A percentile compares a stretch with the other conserved stretches of the same genome.
phyloP scores from a whole-genome alignment of 2,113 vertebrate genomes.

The Podocnemis expansa region DNA sequence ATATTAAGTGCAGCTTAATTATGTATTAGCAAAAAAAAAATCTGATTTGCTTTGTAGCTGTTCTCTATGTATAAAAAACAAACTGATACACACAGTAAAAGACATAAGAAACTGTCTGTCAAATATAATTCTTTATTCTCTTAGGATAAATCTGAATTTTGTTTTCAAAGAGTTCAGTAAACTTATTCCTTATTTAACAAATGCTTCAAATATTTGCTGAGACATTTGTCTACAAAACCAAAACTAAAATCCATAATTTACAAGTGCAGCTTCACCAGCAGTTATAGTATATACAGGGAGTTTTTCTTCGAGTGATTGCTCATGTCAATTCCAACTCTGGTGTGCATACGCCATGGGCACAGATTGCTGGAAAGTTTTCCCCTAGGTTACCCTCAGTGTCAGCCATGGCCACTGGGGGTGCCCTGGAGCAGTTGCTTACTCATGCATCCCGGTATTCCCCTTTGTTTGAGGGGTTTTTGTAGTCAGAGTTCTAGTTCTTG shows the following conservation, averaged over 20 bases:
- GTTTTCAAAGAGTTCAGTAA: conserved; percentile 34
- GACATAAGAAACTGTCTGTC: conserved; percentile 59
- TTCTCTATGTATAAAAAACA: conserved; percentile 62
- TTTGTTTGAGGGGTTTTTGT: too few species aligned
- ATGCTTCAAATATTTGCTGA: conserved; percentile 21
- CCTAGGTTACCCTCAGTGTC: too few species aligned
- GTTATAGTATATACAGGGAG: background rate
- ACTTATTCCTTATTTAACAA: conserved; percentile 29
- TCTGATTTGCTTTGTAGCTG: conserved; percentile 56
- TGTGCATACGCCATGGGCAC: too few species aligned
- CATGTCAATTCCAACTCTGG: too few species aligned
- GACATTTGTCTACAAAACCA: background rate
- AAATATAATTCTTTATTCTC: conserved; percentile 62
- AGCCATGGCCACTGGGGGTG: too few species aligned
- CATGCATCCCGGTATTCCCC: too few species aligned
- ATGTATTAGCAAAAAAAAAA: conserved; percentile 51
- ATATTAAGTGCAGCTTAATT: conserved; percentile 49
- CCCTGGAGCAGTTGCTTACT: too few species aligned
- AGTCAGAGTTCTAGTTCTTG: too few species aligned
- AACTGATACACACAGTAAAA: conserved; percentile 58
- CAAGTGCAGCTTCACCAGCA: background rate
- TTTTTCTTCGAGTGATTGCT: too few species aligned
- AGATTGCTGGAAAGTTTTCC: too few species aligned
- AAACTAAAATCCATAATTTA: background rate
- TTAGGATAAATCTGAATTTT: conserved; percentile 55